These are phyloP conservation scores for Fragum sueziense DNA, from an alignment of 2,888 invertebrate genomes.

Conservation along the genomic window DNA sequence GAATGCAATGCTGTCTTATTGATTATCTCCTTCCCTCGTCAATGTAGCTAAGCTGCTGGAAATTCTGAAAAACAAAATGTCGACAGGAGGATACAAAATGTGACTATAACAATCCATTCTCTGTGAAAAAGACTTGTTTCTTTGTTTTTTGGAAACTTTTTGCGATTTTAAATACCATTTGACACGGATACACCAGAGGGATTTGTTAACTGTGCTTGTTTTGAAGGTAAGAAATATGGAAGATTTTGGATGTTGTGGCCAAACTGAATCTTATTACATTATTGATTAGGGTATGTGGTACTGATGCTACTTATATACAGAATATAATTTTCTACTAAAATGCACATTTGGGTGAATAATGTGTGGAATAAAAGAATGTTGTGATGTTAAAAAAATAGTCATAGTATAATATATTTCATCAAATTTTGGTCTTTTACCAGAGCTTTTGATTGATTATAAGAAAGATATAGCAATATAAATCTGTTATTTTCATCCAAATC, in stretches of 20 bases:
- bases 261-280: background rate
- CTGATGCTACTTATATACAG: no score
- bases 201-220: background rate
- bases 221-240: conserved; percentile 3
- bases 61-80: conserved; percentile 40
- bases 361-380: no score
- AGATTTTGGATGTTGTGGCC: background rate
- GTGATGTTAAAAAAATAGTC: no score
- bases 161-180: background rate
- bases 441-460: no score
- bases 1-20: conserved; percentile 41
- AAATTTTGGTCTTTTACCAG: no score
- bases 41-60: conserved; percentile 31
- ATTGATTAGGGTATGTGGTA: background rate
- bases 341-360: no score
- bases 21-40: conserved; percentile 38
- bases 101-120: conserved; percentile 46
- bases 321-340: no score
- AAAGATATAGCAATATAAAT: no score
- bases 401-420: no score
- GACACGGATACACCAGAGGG: conserved; percentile 1
- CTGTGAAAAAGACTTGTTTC: background rate
- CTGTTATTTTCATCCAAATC: no score
- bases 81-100: conserved; percentile 40
- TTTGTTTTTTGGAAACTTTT: background rate